Percentiles rank a stretch among this genome's conserved stretches.
These are phyloP conservation scores for Theropithecus gelada DNA, from an alignment of 2,113 vertebrate genomes.

Conservation along the genomic window DNA sequence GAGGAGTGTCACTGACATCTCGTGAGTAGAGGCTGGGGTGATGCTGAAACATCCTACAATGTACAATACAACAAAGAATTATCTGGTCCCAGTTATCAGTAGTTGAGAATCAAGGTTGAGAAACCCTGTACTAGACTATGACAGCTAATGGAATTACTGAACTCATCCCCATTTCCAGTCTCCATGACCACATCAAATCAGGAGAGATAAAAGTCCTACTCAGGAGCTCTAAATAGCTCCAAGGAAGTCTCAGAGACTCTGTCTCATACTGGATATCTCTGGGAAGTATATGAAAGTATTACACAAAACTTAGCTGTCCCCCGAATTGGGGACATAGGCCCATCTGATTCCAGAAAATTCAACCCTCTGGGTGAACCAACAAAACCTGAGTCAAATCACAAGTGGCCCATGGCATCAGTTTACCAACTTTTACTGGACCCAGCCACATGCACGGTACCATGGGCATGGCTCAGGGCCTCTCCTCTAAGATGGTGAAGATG, in stretches of 20 bases:
- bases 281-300: neutral
- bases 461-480: neutral
- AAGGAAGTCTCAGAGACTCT: neutral
- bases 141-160: neutral
- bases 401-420: neutral
- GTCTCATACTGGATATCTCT: neutral
- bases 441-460: neutral
- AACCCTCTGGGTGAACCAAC: neutral
- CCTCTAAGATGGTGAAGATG: neutral
- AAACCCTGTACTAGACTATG: neutral
- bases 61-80: neutral
- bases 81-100: neutral
- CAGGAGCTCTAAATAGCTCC: neutral
- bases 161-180: neutral
- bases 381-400: neutral
- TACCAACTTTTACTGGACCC: neutral
- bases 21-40: neutral
- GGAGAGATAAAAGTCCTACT: neutral
- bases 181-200: neutral
- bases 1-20: neutral
- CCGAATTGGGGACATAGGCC: neutral
- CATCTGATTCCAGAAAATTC: constrained; percentile 24
- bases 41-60: neutral
- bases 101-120: neutral
- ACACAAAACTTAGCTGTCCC: neutral